These are phyloP conservation scores for Coccyzus lansbergi DNA, from an alignment of 2,797 vertebrate species.

Conservation along the genomic window DNA sequence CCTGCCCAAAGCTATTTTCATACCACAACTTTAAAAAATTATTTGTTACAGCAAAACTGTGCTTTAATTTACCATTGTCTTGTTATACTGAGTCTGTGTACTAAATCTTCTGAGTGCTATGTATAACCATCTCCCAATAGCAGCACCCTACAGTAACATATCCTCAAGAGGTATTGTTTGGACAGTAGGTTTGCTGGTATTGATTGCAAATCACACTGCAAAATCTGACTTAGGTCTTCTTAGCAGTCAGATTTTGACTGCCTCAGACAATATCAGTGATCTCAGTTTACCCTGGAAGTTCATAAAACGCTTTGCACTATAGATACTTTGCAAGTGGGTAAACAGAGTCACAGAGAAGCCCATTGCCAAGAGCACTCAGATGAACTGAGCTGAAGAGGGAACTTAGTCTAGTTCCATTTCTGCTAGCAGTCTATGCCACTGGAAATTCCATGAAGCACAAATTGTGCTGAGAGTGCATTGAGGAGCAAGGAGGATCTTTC, in stretches of 20 bases:
- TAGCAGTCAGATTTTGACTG: neutral
- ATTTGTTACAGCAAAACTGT: neutral
- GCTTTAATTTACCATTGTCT: neutral
- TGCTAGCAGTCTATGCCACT: neutral
- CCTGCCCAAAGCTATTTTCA: neutral
- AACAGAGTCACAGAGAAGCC: neutral
- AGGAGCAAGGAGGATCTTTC: neutral
- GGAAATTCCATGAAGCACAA: rapidly evolving
- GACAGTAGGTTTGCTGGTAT: neutral
- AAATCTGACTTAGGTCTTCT: neutral
- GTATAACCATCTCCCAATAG: neutral
- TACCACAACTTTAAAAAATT: neutral
- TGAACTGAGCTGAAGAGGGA: neutral
- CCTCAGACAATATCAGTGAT: neutral
- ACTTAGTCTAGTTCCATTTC: neutral
- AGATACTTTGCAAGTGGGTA: neutral
- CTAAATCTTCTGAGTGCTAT: neutral
- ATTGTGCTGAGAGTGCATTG: rapidly evolving
- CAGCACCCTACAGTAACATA: neutral
- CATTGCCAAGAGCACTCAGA: neutral
- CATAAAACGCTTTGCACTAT: neutral
- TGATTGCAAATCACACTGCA: neutral
- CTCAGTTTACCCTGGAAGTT: neutral
- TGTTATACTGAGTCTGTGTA: neutral
- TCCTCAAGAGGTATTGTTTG: neutral